Conservation (phyloP, 1,140 invertebrate genomes). For the Brachionus calyciflorus region DNA sequence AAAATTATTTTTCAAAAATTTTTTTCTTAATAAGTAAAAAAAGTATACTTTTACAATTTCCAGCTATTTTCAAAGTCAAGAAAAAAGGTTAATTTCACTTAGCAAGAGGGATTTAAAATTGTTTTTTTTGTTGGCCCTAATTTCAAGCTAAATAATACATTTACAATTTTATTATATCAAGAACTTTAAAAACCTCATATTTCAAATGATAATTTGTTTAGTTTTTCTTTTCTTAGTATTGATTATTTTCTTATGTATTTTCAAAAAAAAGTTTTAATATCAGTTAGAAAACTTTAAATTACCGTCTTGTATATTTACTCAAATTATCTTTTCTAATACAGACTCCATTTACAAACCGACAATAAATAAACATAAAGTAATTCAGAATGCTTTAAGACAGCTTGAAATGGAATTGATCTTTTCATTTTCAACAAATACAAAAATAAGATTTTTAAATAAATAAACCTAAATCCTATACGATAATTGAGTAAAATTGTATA, state of each 20-base stretch:
- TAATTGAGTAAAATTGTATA: slow-evolving; percentile 15
- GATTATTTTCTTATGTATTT: slow-evolving; percentile 29
- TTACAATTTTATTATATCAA: neutral
- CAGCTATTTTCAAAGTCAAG: too few species aligned
- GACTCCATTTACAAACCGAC: neutral
- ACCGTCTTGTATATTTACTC: neutral
- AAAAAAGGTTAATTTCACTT: neutral
- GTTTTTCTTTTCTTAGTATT: slow-evolving; percentile 5
- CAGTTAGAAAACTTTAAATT: too few species aligned
- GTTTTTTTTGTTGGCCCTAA: too few species aligned
- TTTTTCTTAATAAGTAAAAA: too few species aligned
- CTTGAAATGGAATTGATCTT: neutral
- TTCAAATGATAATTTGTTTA: slow-evolving; percentile 7
- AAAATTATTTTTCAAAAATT: too few species aligned
- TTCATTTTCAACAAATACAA: too few species aligned
- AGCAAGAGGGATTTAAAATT: neutral
- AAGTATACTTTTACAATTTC: too few species aligned
- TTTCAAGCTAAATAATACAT: slow-evolving; percentile 11
- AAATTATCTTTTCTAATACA: slow-evolving; percentile 1
- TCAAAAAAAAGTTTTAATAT: slow-evolving; percentile 14
- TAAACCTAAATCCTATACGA: too few species aligned
- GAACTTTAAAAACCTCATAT: neutral
- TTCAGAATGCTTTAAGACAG: neutral
- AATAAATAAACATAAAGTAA: slow-evolving; percentile 10
- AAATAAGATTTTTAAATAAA: too few species aligned